Conservation (phyloP, 2,113 vertebrate genomes). For the Chroicocephalus ridibundus region DNA sequence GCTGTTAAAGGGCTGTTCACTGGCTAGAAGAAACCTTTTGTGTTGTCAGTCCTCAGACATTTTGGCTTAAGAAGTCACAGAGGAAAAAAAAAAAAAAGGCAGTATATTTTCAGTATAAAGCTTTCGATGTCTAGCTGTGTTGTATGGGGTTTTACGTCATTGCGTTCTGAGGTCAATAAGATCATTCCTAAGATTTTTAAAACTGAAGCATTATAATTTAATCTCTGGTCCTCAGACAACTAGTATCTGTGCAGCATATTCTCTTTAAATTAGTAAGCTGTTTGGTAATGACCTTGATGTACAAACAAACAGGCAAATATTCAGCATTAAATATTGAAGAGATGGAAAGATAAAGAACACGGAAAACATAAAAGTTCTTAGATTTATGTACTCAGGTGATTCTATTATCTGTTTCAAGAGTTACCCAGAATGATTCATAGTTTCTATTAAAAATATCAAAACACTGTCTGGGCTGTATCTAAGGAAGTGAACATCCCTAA, state of each 20-base stretch:
- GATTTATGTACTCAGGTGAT: background rate
- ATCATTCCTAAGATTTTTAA: background rate
- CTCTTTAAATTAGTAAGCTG: background rate
- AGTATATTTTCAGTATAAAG: background rate
- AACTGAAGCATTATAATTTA: background rate
- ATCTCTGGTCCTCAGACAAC: background rate
- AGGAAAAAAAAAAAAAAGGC: background rate
- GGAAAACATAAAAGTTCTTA: background rate
- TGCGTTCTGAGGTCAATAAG: background rate
- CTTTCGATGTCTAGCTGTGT: background rate
- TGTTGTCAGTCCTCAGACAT: background rate
- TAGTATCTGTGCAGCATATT: background rate
- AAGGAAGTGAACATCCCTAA: background rate
- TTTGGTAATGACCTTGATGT: background rate
- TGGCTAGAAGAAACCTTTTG: background rate
- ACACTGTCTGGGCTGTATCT: background rate
- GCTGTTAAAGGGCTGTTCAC: background rate
- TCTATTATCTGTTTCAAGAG: background rate
- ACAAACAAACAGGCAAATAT: background rate
- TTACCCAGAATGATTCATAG: background rate
- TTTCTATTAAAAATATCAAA: constrained; percentile 22
- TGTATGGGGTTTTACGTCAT: background rate
- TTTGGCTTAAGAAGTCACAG: background rate
- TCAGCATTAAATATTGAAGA: background rate
- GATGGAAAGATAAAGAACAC: background rate